Evolutionary conservation across 2,888 invertebrate genomes (phyloP), one percentile per base, ranked within the genome.

Genomic region (Pseudococcus viburni): DNA sequence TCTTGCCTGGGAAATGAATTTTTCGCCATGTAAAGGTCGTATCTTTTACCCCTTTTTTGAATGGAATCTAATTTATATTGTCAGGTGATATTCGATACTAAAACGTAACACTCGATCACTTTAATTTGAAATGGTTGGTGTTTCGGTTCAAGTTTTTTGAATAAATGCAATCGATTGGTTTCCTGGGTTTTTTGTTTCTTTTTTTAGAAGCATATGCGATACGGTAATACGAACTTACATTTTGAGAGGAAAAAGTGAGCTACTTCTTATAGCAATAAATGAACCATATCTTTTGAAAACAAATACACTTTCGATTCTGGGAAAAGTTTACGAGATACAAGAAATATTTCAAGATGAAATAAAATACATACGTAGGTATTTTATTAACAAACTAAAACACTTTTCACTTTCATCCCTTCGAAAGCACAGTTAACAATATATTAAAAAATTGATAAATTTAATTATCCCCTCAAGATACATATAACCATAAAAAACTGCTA

Each of bases 381-480:
- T 33, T 33, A 59, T 19, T 0, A 59, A 59, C n/a, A 7, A 59
- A 59, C 59, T 55, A 0, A 3, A 33, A 55, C 59, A 59, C 19
- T 11, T 59, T 2, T 6, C 55, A 59, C 9, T 59, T 9, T 7
- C 59, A 19, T 5, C 5, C 19, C 59, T 59, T 5, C 5, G 59
- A 19, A 59, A 59, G n/a, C 19, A 59, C 26, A 33, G 26, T 33
- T 33, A 33, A 33, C 26, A 33, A 33, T 33, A 3, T 33, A 33
- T 59, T 22, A 19, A 8, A 64, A 64, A 64, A 64, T 64, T 64
- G 64, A 64, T 64, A 64, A 64, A 64, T 19, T 64, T 64, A 64
- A 64, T 64, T 22, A 64, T 8, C 6, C 64, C 19, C 64, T 22
- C 0, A 64, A 64, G 22, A 15, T 12, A 73, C 22, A 12, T 22